Conservation (phyloP, 2,113 vertebrate genomes). For the Sciurus niger region DNA sequence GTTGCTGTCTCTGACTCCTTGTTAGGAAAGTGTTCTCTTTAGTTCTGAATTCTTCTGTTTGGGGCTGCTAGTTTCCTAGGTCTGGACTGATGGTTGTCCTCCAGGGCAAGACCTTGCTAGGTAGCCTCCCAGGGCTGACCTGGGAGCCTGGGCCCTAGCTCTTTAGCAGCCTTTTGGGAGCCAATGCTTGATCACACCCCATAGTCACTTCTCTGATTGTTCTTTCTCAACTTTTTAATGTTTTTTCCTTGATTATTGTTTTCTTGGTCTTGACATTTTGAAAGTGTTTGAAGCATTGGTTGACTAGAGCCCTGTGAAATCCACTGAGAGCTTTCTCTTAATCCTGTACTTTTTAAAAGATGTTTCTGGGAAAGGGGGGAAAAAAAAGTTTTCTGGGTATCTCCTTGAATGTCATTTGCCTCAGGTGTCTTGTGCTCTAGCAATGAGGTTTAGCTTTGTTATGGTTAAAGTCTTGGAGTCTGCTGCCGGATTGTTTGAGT, state of each 20-base stretch:
- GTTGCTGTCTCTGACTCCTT: background rate
- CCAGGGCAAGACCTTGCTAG: background rate
- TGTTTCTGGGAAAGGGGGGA: background rate
- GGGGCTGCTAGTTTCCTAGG: background rate
- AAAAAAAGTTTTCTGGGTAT: background rate
- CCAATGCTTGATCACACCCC: background rate
- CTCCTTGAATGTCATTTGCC: background rate
- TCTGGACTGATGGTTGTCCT: background rate
- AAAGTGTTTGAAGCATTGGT: conserved; percentile 27
- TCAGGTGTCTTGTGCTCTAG: background rate
- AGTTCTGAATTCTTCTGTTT: background rate
- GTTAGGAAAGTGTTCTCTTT: background rate
- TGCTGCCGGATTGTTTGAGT: background rate
- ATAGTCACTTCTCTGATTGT: background rate
- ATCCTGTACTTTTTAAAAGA: background rate
- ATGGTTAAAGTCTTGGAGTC: background rate
- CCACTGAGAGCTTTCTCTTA: background rate
- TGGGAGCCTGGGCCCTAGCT: background rate
- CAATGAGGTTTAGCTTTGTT: background rate
- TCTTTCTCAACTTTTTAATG: background rate
- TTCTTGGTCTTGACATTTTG: background rate
- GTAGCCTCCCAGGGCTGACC: background rate
- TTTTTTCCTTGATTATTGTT: background rate
- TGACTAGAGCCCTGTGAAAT: background rate
- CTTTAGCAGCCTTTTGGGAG: background rate